Conservation (phyloP, 1,140 invertebrate species). For the Brachionus plicatilis region DNA sequence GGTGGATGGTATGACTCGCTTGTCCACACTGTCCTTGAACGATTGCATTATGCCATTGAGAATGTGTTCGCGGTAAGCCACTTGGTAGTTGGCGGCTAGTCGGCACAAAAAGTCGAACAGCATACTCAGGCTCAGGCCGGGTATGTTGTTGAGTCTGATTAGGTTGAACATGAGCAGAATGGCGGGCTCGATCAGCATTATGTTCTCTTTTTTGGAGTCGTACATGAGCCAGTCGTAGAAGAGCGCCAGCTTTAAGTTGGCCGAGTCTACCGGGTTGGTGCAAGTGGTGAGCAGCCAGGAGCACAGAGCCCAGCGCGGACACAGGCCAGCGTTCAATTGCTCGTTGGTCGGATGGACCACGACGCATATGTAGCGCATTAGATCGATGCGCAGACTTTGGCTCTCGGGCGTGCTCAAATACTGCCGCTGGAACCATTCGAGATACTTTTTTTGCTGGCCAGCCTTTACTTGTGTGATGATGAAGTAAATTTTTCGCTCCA, state of each 20-base stretch:
- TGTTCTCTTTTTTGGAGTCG: slow-evolving; percentile 89
- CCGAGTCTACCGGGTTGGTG: slow-evolving; percentile 78
- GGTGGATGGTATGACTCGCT: slow-evolving; percentile 23
- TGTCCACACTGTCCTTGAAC: slow-evolving; percentile 27
- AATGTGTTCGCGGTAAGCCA: neutral
- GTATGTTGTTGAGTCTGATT: slow-evolving; percentile 73
- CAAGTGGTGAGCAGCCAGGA: slow-evolving; percentile 94
- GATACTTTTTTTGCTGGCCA: slow-evolving; percentile 93
- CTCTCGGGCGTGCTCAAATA: slow-evolving; percentile 94
- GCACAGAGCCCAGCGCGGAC: slow-evolving; percentile 94
- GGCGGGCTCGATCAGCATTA: slow-evolving; percentile 87
- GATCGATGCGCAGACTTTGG: slow-evolving; percentile 82
- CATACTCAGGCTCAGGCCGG: slow-evolving; percentile 61
- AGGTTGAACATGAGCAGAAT: slow-evolving; percentile 97
- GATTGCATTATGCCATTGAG: neutral
- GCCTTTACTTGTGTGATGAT: slow-evolving; percentile 79
- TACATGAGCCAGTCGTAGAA: slow-evolving; percentile 98
- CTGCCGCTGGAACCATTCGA: slow-evolving; percentile 95
- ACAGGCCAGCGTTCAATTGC: slow-evolving; percentile 91
- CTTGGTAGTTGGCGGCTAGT: slow-evolving; percentile 54
- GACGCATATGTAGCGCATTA: slow-evolving; percentile 93
- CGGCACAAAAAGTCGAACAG: slow-evolving; percentile 87
- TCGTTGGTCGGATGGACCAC: slow-evolving; percentile 97
- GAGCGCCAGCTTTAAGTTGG: slow-evolving; percentile 87
- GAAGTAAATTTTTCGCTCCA: slow-evolving; percentile 87